Evolutionary conservation across 2,113 vertebrate species (phyloP).

Genomic region (Paramormyrops kingsleyae): DNA sequence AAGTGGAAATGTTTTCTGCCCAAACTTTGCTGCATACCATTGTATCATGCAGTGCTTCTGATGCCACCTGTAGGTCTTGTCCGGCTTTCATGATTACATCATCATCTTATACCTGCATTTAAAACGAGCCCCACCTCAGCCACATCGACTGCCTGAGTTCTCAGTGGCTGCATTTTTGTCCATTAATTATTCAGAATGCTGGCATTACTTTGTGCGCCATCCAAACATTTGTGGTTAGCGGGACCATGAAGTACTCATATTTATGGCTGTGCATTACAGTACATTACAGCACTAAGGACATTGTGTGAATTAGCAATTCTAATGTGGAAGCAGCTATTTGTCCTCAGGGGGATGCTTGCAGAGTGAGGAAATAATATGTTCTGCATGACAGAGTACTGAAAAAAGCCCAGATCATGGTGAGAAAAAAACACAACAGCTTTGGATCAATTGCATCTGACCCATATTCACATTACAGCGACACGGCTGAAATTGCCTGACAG

Average conservation of each 20-base stretch:
- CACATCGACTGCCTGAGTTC: background rate
- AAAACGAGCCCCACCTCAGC: background rate
- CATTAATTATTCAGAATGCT: background rate
- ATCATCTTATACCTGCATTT: background rate
- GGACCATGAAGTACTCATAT: background rate
- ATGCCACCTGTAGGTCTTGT: background rate
- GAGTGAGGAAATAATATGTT: background rate
- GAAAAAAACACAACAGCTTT: background rate
- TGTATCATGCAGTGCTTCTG: background rate
- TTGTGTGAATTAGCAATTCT: constrained; percentile 13
- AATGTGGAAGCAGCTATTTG: background rate
- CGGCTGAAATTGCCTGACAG: background rate
- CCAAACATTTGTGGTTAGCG: background rate
- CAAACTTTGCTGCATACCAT: background rate
- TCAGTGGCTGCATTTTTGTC: background rate
- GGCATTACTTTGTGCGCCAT: background rate
- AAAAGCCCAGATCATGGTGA: background rate
- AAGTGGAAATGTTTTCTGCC: background rate
- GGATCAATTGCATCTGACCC: background rate
- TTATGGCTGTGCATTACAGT: constrained; percentile 3
- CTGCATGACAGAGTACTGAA: background rate
- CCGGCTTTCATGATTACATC: background rate
- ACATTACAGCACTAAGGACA: background rate
- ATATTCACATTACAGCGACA: background rate
- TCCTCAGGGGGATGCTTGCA: background rate